These are phyloP conservation scores for Cricetomys ansorgei DNA, from an alignment of 2,113 vertebrate genomes.

Conservation along the genomic window DNA sequence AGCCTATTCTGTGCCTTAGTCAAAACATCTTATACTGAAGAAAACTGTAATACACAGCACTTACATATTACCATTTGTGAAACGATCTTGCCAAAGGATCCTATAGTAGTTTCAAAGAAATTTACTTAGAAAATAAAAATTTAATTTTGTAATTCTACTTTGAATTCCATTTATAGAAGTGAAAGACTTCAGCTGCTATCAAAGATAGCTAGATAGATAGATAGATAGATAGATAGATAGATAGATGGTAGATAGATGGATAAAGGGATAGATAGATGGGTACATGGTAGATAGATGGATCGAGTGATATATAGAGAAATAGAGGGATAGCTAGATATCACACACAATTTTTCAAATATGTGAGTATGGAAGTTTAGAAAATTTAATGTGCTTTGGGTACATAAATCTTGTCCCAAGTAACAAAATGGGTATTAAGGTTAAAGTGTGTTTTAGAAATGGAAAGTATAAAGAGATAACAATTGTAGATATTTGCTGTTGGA, in stretches of 20 bases:
- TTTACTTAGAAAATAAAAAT: constrained; percentile 6
- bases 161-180: background rate
- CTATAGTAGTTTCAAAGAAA: constrained; percentile 23
- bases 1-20: constrained; percentile 35
- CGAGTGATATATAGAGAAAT: too few species aligned
- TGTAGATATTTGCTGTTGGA: constrained; percentile 16
- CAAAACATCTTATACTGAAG: constrained; percentile 38
- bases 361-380: constrained; percentile 41
- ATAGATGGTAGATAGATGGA: background rate
- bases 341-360: constrained; percentile 1
- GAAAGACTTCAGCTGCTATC: constrained; percentile 4
- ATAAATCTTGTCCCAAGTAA: constrained; percentile 30
- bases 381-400: background rate
- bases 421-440: background rate
- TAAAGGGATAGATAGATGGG: background rate
- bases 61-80: constrained; percentile 13
- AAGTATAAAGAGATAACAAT: background rate
- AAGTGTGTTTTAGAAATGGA: constrained; percentile 51
- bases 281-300: background rate
- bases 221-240: background rate
- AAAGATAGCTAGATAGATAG: background rate
- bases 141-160: constrained; percentile 50
- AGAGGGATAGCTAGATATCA: background rate
- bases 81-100: background rate
- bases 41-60: background rate